Percentiles rank a stretch among this genome's conserved stretches.
These are phyloP conservation scores for Numenius arquata DNA, from an alignment of 2,113 vertebrate genomes.

Conservation along the genomic window DNA sequence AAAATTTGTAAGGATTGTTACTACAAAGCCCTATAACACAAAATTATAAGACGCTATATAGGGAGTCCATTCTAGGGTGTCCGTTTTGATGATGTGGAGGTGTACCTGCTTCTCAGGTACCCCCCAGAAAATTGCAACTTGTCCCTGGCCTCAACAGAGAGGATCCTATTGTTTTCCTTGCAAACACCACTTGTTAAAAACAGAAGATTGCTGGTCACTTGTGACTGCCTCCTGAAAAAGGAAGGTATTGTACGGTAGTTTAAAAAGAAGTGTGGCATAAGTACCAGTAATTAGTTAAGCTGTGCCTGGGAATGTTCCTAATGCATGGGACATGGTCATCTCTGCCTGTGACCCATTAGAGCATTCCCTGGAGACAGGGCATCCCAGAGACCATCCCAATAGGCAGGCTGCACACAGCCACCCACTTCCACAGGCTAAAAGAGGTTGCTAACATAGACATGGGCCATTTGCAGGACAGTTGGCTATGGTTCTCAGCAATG, in stretches of 20 bases:
- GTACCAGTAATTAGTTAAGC: background rate
- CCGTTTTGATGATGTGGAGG: background rate
- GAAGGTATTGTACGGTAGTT: background rate
- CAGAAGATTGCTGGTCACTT: background rate
- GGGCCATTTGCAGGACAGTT: background rate
- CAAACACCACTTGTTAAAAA: background rate
- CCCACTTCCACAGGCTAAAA: background rate
- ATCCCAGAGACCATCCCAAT: background rate
- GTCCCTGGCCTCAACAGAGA: background rate
- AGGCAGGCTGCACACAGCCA: background rate
- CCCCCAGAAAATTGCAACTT: background rate
- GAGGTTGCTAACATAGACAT: fast-evolving
- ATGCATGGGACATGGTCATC: background rate
- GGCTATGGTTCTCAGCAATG: background rate
- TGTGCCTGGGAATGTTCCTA: background rate
- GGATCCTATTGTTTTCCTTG: background rate
- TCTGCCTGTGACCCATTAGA: background rate
- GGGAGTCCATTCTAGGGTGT: background rate
- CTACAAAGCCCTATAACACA: background rate
- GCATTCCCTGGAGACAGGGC: background rate
- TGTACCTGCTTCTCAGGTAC: background rate
- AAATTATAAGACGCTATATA: background rate
- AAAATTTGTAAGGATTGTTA: background rate
- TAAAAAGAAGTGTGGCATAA: background rate
- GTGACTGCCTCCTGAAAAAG: background rate